These are phyloP conservation scores for Megamerina dolium DNA, from an alignment of 2,888 invertebrate species.

Conservation along the genomic window DNA sequence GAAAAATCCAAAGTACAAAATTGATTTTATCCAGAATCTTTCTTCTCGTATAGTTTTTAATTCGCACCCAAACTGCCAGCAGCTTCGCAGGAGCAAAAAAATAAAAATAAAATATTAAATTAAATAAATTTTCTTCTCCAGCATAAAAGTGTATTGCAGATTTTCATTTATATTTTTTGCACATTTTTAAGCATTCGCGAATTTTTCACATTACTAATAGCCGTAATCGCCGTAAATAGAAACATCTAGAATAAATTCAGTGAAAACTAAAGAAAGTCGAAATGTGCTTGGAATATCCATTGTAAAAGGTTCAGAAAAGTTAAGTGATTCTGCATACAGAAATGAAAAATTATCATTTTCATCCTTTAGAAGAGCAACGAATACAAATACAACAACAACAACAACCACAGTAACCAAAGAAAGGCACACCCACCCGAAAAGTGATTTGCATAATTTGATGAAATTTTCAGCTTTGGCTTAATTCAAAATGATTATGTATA, in stretches of 20 bases:
- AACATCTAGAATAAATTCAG: constrained; percentile 2
- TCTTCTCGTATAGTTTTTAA: constrained; percentile 24
- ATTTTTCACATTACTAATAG: no score
- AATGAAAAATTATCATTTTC: neutral
- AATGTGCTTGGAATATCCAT: no score
- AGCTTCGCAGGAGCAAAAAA: constrained; percentile 3
- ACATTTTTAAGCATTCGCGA: no score
- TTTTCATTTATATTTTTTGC: constrained; percentile 8
- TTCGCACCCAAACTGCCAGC: constrained; percentile 34
- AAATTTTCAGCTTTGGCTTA: no score
- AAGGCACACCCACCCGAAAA: constrained; percentile 9
- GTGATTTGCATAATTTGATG: no score
- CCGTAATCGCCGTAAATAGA: constrained; percentile 1
- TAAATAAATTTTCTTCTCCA: neutral
- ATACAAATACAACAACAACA: no score
- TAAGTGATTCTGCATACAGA: constrained; percentile 5
- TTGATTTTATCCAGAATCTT: constrained; percentile 22
- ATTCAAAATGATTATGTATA: no score
- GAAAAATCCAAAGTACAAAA: no score
- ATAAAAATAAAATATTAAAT: constrained; percentile 1
- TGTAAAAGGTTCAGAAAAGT: constrained; percentile 7
- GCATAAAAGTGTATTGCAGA: constrained; percentile 3
- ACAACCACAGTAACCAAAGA: no score
- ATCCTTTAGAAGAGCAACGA: neutral
- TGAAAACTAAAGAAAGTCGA: no score